phyloP scores from a whole-genome alignment of 2,888 invertebrate species.

The Aspidapion aeneum region DNA sequence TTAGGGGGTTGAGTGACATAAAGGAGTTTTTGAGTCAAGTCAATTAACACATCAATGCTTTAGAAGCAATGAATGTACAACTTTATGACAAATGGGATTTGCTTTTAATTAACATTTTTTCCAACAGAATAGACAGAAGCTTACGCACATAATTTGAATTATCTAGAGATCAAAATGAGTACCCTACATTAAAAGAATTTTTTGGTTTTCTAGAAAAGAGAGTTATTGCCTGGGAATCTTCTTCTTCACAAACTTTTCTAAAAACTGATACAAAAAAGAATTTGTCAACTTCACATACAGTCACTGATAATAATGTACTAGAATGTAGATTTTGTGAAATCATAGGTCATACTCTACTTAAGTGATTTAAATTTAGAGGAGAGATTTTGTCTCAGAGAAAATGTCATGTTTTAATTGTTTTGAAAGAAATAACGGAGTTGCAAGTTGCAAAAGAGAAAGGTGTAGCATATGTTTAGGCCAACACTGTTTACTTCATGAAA shows the following conservation, averaged over 20 bases:
- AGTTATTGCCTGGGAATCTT: background rate
- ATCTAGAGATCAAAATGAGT: background rate
- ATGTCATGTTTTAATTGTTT: background rate
- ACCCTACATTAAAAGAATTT: background rate
- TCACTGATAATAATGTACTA: background rate
- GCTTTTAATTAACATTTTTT: background rate
- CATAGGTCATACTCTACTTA: background rate
- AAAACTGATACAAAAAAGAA: background rate
- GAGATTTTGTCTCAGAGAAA: background rate
- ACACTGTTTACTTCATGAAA: background rate
- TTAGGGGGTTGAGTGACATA: background rate
- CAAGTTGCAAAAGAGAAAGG: background rate
- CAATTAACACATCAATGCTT: background rate
- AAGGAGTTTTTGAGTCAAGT: background rate
- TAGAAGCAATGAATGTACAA: background rate
- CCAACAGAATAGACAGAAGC: background rate
- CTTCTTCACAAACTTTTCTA: background rate
- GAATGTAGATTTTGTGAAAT: background rate
- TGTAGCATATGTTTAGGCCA: background rate
- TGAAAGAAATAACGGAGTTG: background rate
- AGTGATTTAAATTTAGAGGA: background rate
- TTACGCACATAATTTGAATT: background rate
- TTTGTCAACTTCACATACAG: background rate
- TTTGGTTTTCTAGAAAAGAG: background rate
- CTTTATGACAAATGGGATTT: background rate